Percentiles rank a stretch among this genome's conserved stretches.
Conservation (phyloP, 2,113 vertebrate species). For the Embiotoca jacksoni region DNA sequence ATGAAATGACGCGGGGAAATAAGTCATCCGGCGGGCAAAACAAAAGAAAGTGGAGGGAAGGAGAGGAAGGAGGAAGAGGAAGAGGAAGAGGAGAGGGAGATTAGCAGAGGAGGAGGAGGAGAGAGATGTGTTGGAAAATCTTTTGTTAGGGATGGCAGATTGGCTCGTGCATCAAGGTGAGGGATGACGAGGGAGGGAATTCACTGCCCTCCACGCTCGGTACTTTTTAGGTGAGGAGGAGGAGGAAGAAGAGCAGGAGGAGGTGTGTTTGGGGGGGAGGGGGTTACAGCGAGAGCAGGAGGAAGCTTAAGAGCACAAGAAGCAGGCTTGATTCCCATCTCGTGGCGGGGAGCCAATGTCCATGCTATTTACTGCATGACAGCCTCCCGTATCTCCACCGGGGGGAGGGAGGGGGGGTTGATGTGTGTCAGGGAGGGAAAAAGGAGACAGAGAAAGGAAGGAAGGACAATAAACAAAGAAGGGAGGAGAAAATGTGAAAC, state of each 20-base stretch:
- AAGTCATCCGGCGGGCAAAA: slow-evolving; percentile 42
- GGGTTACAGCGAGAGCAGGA: slow-evolving; percentile 9
- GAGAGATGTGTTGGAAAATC: slow-evolving; percentile 2
- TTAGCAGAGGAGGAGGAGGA: slow-evolving; percentile 3
- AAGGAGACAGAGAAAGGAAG: neutral
- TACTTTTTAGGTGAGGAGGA: slow-evolving; percentile 15
- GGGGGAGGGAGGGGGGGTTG: neutral
- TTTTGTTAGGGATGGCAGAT: slow-evolving; percentile 31
- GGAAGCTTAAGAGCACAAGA: slow-evolving; percentile 47
- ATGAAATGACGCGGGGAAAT: slow-evolving; percentile 49
- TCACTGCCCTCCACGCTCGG: slow-evolving; percentile 2
- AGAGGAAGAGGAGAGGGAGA: neutral
- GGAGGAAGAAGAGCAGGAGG: slow-evolving; percentile 7
- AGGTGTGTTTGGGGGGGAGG: neutral
- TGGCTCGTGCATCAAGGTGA: slow-evolving; percentile 42
- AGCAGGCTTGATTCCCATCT: slow-evolving; percentile 69
- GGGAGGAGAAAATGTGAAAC: too few species aligned
- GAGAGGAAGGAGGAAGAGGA: slow-evolving; percentile 3
- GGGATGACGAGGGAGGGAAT: slow-evolving; percentile 7
- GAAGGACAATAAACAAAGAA: slow-evolving; percentile 14
- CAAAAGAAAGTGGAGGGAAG: slow-evolving; percentile 30
- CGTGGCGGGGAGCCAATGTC: slow-evolving; percentile 52
- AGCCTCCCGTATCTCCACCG: slow-evolving; percentile 72
- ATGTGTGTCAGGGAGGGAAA: too few species aligned
- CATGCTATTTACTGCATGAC: slow-evolving; percentile 80